Percentiles rank a stretch among this genome's conserved stretches.
phyloP scores from a whole-genome alignment of 1,140 invertebrate genomes.

The Lepidotrigona ventralis region DNA sequence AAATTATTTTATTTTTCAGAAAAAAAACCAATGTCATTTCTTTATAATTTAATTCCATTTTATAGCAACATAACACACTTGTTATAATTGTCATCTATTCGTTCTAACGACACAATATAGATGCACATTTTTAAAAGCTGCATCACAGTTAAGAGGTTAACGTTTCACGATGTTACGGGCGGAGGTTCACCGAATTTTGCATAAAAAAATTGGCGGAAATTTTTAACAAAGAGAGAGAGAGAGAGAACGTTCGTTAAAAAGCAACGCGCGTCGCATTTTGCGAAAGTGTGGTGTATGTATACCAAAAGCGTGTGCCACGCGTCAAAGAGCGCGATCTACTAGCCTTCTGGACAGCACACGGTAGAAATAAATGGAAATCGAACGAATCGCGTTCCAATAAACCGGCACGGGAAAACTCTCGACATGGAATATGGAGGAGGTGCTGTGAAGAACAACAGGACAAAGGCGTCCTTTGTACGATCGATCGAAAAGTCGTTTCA shows the following conservation, averaged over 20 bases:
- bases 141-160: too few relatives aligned
- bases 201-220: neutral
- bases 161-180: neutral
- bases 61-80: too few relatives aligned
- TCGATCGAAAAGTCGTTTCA: neutral
- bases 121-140: too few relatives aligned
- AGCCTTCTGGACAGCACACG: neutral
- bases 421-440: neutral
- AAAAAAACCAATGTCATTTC: too few relatives aligned
- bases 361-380: constrained; percentile 8
- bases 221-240: neutral
- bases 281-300: too few relatives aligned
- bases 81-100: too few relatives aligned
- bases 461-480: neutral
- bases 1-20: too few relatives aligned
- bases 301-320: neutral
- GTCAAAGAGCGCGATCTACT: neutral
- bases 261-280: neutral
- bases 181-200: neutral
- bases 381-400: constrained; percentile 8
- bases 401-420: neutral
- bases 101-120: too few relatives aligned
- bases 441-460: neutral
- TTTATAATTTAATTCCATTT: too few relatives aligned
- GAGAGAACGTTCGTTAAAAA: neutral